phyloP scores from a whole-genome alignment of 2,888 invertebrate genomes.

The Meghimatium bilineatum region DNA sequence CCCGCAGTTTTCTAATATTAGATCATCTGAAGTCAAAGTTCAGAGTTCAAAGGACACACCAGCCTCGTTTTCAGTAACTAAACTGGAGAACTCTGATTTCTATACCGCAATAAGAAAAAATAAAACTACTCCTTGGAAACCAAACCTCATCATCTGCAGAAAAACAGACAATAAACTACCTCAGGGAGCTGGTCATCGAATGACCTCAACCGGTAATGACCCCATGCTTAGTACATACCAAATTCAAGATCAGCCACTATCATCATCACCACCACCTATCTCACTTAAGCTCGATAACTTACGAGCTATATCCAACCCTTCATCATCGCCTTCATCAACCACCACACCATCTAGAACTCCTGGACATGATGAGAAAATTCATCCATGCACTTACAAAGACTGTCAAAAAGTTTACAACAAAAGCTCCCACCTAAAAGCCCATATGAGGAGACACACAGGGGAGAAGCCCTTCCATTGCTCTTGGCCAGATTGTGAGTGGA shows the following conservation, averaged over 20 bases:
- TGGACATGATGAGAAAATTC: constrained; percentile 79
- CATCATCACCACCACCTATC: neutral
- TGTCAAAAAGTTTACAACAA: constrained; percentile 98
- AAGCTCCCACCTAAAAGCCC: constrained; percentile 96
- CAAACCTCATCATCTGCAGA: constrained; percentile 11
- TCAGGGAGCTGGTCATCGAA: constrained; percentile 38
- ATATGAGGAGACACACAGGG: constrained; percentile 94
- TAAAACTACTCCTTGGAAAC: constrained; percentile 23
- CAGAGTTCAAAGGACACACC: constrained; percentile 3
- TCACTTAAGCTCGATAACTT: constrained; percentile 1
- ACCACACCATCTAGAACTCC: constrained; percentile 50
- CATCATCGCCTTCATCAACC: neutral
- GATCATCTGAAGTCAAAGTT: neutral
- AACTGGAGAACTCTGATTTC: neutral
- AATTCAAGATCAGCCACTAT: neutral
- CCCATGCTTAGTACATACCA: constrained; percentile 39
- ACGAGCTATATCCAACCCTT: neutral
- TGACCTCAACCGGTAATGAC: constrained; percentile 36
- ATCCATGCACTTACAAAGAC: constrained; percentile 80
- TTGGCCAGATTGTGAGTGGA: constrained; percentile 90
- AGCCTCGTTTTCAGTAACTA: neutral
- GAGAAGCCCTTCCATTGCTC: constrained; percentile 80
- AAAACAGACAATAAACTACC: constrained; percentile 27
- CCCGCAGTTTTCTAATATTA: neutral
- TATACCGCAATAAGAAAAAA: neutral